Evolutionary conservation across 2,888 invertebrate species (phyloP).

Genomic region (Sialis lutaria): DNA sequence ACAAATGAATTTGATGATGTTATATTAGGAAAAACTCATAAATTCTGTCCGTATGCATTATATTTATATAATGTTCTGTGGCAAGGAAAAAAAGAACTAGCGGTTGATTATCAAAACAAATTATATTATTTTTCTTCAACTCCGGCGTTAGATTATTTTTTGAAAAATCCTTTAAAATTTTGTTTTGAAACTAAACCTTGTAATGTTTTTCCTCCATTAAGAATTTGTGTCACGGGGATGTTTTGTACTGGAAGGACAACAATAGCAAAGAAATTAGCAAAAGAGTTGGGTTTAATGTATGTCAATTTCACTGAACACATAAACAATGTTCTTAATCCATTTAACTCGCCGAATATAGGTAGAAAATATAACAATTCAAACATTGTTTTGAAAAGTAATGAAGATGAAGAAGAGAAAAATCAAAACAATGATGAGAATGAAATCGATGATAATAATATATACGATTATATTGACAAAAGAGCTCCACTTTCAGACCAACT

Average conservation of each 20-base stretch:
- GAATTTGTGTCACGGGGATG: conserved; percentile 38
- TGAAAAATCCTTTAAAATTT: conserved; percentile 30
- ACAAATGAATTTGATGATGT: conserved; percentile 15
- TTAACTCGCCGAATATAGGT: neutral
- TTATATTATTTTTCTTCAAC: conserved; percentile 33
- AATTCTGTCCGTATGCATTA: conserved; percentile 44
- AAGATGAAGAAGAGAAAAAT: conserved; percentile 5
- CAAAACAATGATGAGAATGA: conserved; percentile 5
- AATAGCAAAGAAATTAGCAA: conserved; percentile 29
- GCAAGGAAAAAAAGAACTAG: conserved; percentile 39
- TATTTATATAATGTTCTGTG: conserved; percentile 33
- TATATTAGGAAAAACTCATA: conserved; percentile 35
- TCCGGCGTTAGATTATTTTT: conserved; percentile 29
- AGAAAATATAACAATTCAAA: neutral
- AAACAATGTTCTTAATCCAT: conserved; percentile 7
- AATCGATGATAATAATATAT: conserved; percentile 18
- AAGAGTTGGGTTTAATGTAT: conserved; percentile 34
- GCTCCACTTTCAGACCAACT: conserved; percentile 26
- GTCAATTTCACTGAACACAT: conserved; percentile 26
- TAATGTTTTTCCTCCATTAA: conserved; percentile 28
- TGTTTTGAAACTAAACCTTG: conserved; percentile 27
- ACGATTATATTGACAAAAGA: conserved; percentile 32
- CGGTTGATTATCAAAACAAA: conserved; percentile 32
- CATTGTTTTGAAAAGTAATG: neutral
- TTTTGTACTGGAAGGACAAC: conserved; percentile 35